Conservation (phyloP, 92 coral and sea anemone genomes). For the Heliopora coerulea region DNA sequence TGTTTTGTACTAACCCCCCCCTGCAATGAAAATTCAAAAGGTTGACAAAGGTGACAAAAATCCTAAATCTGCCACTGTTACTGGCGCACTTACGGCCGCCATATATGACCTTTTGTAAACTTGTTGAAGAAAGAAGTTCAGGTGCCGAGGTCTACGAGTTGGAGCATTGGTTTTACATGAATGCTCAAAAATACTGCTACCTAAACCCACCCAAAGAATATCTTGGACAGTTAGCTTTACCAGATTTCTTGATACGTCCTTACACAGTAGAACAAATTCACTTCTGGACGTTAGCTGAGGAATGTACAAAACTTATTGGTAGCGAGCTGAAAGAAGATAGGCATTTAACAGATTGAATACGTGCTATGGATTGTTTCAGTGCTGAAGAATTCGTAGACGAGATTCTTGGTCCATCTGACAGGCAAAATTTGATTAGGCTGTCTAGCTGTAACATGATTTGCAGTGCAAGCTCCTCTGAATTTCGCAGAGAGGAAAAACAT, state of each 20-base stretch:
- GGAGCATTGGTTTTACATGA: not conserved
- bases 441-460: not conserved
- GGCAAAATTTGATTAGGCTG: not conserved
- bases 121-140: not conserved
- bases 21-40: too few species aligned
- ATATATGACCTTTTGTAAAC: not conserved
- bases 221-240: not conserved
- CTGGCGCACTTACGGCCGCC: constrained; percentile 22
- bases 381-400: not conserved
- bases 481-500: not conserved
- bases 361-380: not conserved
- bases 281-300: not conserved
- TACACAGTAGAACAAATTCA: not conserved
- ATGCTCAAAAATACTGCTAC: not conserved
- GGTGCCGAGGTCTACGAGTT: not conserved
- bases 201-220: not conserved
- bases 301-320: not conserved
- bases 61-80: too few species aligned
- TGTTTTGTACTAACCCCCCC: too few species aligned
- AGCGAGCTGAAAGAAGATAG: not conserved
- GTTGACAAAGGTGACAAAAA: too few species aligned
- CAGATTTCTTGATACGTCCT: not conserved
- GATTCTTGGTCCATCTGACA: not conserved
- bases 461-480: not conserved
- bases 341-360: not conserved